Percentiles rank a stretch among this genome's conserved stretches.
Conservation (phyloP, 1,140 invertebrate genomes). For the Mizuhopecten yessoensis region DNA sequence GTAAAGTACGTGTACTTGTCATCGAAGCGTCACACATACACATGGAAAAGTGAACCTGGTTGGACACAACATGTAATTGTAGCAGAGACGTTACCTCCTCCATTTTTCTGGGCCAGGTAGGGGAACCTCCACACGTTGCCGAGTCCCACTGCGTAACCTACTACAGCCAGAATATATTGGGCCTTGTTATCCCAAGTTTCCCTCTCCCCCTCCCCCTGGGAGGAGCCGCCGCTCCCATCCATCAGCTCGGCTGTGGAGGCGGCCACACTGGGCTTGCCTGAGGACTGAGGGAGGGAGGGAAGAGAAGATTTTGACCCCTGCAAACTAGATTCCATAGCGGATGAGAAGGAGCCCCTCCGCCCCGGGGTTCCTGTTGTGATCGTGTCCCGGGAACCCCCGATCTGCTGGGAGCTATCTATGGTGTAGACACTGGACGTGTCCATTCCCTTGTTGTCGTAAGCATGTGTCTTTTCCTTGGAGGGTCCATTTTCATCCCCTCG, state of each 20-base stretch:
- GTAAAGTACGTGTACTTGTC: too few relatives aligned
- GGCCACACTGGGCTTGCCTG: slow-evolving; percentile 44
- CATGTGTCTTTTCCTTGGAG: background rate
- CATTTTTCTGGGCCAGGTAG: slow-evolving; percentile 96
- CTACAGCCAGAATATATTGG: slow-evolving; percentile 84
- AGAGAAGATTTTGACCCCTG: background rate
- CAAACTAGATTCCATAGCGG: slow-evolving; percentile 53
- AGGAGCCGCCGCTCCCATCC: slow-evolving; percentile 36
- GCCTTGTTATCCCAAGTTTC: slow-evolving; percentile 71
- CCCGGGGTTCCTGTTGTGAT: slow-evolving; percentile 18
- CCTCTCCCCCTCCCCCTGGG: slow-evolving; percentile 50
- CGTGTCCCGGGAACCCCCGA: slow-evolving; percentile 11
- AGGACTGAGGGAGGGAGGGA: background rate
- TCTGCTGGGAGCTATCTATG: slow-evolving; percentile 47
- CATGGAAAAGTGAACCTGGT: too few relatives aligned
- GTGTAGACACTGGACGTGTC: slow-evolving; percentile 55
- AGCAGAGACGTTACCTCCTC: slow-evolving; percentile 93
- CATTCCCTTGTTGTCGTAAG: slow-evolving; percentile 50
- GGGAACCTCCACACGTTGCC: slow-evolving; percentile 98
- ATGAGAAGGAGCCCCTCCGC: slow-evolving; percentile 55
- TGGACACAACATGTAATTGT: too few relatives aligned
- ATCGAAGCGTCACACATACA: too few relatives aligned
- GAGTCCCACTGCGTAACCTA: slow-evolving; percentile 85
- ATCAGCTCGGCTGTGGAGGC: slow-evolving; percentile 63
- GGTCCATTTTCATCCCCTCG: background rate